Conservation (phyloP, 1,140 invertebrate species). For the Argopecten irradians region DNA sequence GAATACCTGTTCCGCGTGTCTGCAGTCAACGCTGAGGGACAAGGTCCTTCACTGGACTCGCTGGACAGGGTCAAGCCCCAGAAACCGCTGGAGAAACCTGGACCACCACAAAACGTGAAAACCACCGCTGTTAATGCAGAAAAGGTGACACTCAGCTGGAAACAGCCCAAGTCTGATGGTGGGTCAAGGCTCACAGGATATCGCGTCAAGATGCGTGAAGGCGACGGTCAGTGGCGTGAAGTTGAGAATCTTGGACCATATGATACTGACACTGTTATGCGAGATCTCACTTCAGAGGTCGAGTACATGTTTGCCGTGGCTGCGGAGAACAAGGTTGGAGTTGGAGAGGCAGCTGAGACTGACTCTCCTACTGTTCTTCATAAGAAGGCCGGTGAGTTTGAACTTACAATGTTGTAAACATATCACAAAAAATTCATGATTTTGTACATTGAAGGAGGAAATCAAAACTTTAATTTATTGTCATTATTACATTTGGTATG, state of each 20-base stretch:
- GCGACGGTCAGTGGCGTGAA: slow-evolving; percentile 76
- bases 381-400: slow-evolving; percentile 64
- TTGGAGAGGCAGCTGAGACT: slow-evolving; percentile 93
- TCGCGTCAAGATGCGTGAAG: slow-evolving; percentile 88
- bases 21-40: slow-evolving; percentile 66
- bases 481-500: too few relatives aligned
- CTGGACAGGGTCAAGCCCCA: slow-evolving; percentile 93
- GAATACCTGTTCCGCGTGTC: slow-evolving; percentile 95
- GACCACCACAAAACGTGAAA: slow-evolving; percentile 79
- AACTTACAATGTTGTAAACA: too few relatives aligned
- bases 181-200: slow-evolving; percentile 92
- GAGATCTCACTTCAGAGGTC: slow-evolving; percentile 93
- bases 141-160: slow-evolving; percentile 95
- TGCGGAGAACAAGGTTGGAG: slow-evolving; percentile 98
- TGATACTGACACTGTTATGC: slow-evolving; percentile 83
- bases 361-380: slow-evolving; percentile 84
- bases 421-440: too few relatives aligned
- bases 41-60: slow-evolving; percentile 87
- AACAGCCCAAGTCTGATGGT: slow-evolving; percentile 89
- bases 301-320: slow-evolving; percentile 97
- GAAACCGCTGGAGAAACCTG: slow-evolving; percentile 82
- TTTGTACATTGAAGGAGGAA: too few relatives aligned
- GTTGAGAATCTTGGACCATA: slow-evolving; percentile 86
- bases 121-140: slow-evolving; percentile 95
- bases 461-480: not conserved